Base-by-base conservation (phyloP, 2,888 invertebrate genomes). In the Ethmia dodecea region DNA sequence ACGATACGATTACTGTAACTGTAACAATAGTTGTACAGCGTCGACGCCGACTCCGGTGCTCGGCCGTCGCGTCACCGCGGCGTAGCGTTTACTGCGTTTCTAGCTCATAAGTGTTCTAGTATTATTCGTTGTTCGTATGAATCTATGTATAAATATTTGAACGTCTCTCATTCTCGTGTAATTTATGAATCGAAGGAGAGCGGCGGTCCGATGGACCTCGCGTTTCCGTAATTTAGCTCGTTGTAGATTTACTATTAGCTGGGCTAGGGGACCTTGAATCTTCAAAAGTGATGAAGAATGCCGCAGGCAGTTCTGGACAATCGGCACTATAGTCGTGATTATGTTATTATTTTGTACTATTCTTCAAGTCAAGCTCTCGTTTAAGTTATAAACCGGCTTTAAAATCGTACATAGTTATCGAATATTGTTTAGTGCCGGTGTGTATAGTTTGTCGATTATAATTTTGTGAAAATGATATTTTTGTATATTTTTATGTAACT, bases 181-280 rank as follows among this genome's bases (percentile, higher is more conserved):
- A 81, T 84, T 84, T 80, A 81, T 83, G 69, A 79, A 79, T 81
- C 72, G 76, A 78, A 71, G 74, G 76, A 71, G 70, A 65, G 70
- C 72, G 53, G 68, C 59, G 75, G 73, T 65, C 62, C 53, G 49
- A 51, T 52, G 61, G 56, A 55, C 68, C 66, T 65, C 56, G 69
- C 67, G 73, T 74, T 74, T 77, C 76, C 74, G 67, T 75, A 72
- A 68, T 76, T 72, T 83, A 83, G 84, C 78, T 80, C 81, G 79
- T 78, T 74, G 79, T 84, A 84, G 83, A 76, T 78, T 77, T 67
- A 80, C 75, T 75, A 70, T 84, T 86, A 86, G 86, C 86, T 86
- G 86, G 86, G 83, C 84, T 80, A 80, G 86, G 86, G 86, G 86
- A 86, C 86, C 86, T 84, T 80, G 81, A 79, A 81, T 81, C 79